Conservation (phyloP, 2,113 vertebrate genomes). For the Thalassoma bifasciatum region DNA sequence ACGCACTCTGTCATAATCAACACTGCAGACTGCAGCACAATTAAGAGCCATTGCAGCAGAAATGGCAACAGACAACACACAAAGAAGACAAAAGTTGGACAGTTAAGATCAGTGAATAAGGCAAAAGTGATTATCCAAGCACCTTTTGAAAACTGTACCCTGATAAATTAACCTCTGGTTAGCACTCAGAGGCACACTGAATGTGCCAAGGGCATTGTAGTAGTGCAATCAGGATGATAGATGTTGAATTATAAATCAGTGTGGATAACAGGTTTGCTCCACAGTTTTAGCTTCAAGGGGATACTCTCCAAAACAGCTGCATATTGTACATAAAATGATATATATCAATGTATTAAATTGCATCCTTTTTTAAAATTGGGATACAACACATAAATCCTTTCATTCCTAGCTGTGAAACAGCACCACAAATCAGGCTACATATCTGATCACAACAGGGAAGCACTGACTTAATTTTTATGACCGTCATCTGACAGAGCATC, state of each 20-base stretch:
- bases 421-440: neutral
- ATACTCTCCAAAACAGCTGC: neutral
- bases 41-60: neutral
- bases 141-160: neutral
- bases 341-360: neutral
- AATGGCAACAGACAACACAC: neutral
- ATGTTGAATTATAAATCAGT: conserved; percentile 23
- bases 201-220: neutral
- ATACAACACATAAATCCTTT: neutral
- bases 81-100: neutral
- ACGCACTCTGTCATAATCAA: conserved; percentile 14
- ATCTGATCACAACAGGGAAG: neutral
- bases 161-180: conserved; percentile 10
- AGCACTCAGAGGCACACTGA: neutral
- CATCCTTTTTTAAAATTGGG: too few relatives aligned
- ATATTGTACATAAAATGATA: neutral
- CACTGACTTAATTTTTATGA: conserved; percentile 10
- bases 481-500: conserved; percentile 15
- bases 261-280: neutral
- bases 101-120: conserved; percentile 22
- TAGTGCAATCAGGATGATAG: conserved; percentile 11
- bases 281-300: neutral
- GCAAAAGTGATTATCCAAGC: conserved; percentile 11
- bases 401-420: too few relatives aligned
- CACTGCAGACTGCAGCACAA: neutral